Evolutionary conservation across 2,797 vertebrate species (phyloP), one percentile per base, ranked within the genome.

Genomic region (Acipenser ruthenus): DNA sequence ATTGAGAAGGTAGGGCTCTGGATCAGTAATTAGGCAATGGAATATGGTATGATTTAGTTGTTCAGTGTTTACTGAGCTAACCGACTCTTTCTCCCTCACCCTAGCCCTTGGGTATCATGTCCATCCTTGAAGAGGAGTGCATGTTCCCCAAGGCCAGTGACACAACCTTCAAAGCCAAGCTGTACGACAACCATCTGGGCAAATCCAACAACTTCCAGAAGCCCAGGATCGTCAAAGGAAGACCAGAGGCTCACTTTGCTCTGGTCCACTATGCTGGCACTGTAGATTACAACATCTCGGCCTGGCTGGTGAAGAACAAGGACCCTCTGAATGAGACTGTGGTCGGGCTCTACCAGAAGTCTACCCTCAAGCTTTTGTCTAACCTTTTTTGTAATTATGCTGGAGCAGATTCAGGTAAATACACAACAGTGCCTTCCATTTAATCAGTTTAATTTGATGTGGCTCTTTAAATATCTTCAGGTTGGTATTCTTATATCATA

Each of bases 61-160:
- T 4, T 37, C 37, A 37, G 37, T 13, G 58, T 64, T 15, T 9
- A 65, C 12, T 18, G 7, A 53, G 11, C 15, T 11, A 23, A 53
- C 11, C 4, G 7, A 66, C 59, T 49, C 0, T 65, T 37, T 7
- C 48, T 13, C 62, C 75, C 64, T 78, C 58, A 50, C 60, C 76
- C 59, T 77, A 97, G 95, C 94, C 95, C 0, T 6, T 98, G 79
- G 94, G 95, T 59, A 96, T 97, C 76, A 86, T 98, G 81, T 98
- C 95, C 73, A 96, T 96, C 86, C 85, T 97, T 1, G 94, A 98
- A 82, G 95, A 97, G 87, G 95, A 98, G 77, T 97, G 95, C 83
- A 98, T 97, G 94, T 97, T 98, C 79, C 94, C 94, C 0, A 96
- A 97, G 75, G 94, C 95, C 70, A 90, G 91, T 0, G 93, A 97